Evolutionary conservation across 2,797 vertebrate genomes (phyloP).

Genomic region (Eulemur mongoz): DNA sequence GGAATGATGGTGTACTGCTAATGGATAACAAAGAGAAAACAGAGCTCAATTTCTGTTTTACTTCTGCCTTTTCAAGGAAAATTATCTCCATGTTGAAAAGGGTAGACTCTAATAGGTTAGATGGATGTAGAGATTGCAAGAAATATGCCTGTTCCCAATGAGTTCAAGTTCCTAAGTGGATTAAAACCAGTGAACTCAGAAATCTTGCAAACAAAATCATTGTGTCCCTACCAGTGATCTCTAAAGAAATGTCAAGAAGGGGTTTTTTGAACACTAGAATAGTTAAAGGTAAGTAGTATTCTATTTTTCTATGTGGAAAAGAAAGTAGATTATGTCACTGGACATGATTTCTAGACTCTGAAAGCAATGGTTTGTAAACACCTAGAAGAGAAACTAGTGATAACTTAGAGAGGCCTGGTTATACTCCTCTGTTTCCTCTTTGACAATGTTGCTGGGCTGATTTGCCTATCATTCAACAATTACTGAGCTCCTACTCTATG

Average conservation of each 20-base stretch:
- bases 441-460: neutral
- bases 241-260: neutral
- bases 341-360: neutral
- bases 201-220: neutral
- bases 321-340: neutral
- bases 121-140: neutral
- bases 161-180: neutral
- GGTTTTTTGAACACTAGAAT: neutral
- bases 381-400: neutral
- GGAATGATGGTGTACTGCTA: constrained; percentile 32
- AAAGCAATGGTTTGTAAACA: neutral
- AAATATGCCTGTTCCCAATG: neutral
- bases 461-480: neutral
- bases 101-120: neutral
- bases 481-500: neutral
- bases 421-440: neutral
- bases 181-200: constrained; percentile 30
- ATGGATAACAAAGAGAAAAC: constrained; percentile 39
- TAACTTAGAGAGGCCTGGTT: neutral
- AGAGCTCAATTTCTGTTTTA: constrained; percentile 32
- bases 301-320: neutral
- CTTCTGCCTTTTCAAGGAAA: constrained; percentile 23
- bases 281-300: neutral
- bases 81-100: constrained; percentile 19
- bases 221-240: neutral